Evolutionary conservation across 2,113 vertebrate genomes (phyloP).

Genomic region (Pristiophorus japonicus): DNA sequence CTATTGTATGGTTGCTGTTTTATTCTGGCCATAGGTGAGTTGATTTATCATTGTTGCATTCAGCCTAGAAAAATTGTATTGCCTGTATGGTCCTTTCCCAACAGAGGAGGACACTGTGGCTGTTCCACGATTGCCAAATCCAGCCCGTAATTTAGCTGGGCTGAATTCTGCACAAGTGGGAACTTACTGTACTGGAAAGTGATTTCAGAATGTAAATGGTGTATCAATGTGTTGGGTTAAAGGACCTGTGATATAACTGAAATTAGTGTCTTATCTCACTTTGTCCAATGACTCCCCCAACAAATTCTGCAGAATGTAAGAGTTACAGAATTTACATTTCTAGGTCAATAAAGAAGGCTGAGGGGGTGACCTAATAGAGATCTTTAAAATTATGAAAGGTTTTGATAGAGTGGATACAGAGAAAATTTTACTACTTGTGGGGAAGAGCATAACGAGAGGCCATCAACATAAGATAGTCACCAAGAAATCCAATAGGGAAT

Average conservation of each 20-base stretch:
- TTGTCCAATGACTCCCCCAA: background rate
- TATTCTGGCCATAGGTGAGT: background rate
- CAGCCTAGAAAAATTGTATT: background rate
- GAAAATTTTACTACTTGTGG: no score
- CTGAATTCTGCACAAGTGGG: background rate
- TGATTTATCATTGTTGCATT: background rate
- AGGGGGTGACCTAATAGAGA: no score
- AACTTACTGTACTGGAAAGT: background rate
- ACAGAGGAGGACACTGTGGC: background rate
- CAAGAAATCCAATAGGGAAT: no score
- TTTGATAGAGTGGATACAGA: no score
- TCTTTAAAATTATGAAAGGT: no score
- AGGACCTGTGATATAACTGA: background rate
- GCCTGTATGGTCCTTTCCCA: background rate
- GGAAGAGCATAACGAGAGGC: no score
- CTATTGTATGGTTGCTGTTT: background rate
- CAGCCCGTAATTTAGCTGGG: background rate
- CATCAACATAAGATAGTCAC: no score
- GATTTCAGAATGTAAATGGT: background rate
- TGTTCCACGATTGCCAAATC: no score
- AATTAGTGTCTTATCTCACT: background rate
- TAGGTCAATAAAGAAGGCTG: no score
- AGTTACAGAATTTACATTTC: background rate
- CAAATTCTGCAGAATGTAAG: background rate
- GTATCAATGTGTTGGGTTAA: background rate